phyloP scores from a whole-genome alignment of 2,113 vertebrate species.

The Erpornis zantholeuca region DNA sequence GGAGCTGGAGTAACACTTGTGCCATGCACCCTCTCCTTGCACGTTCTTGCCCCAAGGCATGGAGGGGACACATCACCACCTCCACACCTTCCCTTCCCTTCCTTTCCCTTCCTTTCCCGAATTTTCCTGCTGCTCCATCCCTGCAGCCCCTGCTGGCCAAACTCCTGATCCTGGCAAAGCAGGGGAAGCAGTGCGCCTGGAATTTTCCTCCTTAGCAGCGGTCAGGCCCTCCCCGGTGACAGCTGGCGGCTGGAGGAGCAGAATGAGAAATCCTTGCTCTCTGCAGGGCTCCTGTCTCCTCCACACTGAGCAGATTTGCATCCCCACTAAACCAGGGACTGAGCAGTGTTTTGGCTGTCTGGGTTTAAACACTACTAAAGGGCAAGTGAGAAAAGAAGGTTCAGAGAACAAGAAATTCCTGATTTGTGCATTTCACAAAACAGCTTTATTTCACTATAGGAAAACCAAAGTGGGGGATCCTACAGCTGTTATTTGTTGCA shows the following conservation, averaged over 20 bases:
- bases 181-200: not conserved
- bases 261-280: not conserved
- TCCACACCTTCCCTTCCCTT: not conserved
- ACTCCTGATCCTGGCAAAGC: not conserved
- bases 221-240: not conserved
- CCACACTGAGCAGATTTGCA: not conserved
- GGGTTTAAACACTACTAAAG: not conserved
- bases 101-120: not conserved
- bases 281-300: not conserved
- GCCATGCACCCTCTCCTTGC: not conserved
- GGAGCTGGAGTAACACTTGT: rapidly evolving
- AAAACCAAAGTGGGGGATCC: not conserved
- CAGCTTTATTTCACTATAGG: not conserved
- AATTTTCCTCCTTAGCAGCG: not conserved
- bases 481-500: not conserved
- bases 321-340: not conserved
- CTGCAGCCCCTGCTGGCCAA: not conserved
- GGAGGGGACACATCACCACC: not conserved
- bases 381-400: not conserved
- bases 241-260: rapidly evolving
- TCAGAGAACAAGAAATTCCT: not conserved
- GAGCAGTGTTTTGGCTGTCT: not conserved
- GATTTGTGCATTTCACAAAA: not conserved
- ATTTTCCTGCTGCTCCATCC: not conserved
- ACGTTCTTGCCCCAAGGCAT: rapidly evolving